Base-by-base conservation (phyloP, 2,888 invertebrate species). In the Carterocephalus palaemon region DNA sequence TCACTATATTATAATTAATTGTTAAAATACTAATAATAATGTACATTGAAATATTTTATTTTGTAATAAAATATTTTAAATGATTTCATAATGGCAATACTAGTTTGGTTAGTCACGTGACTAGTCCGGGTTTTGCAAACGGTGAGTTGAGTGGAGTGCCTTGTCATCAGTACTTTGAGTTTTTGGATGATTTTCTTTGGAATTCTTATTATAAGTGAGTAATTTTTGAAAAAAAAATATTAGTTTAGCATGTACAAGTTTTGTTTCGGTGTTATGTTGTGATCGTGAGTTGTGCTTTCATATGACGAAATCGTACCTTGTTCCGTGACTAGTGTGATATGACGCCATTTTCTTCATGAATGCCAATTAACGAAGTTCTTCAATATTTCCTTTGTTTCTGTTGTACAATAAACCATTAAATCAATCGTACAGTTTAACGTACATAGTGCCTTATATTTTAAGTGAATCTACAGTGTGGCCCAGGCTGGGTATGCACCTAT, bases 301-400 rank as follows among this genome's bases (percentile, higher is more conserved):
- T 69, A 81, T 83, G 79, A 83, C 70, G 79, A 86, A 87, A 86
- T 81, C 73, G 78, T 82, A 84, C 84, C 83, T 85, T 83, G 83
- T 83, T 85, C 84, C 80, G 81, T 84, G 84, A 84, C 75, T 79
- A 82, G 82, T 85, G 83, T 85, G 83, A 82, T 85, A 85, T 83
- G 87, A 87, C 87, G 87, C 87, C 87, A 88, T 88, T 88, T 87
- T 88, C 85, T 88, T 82, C 83, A 80, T 85, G 86, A 83, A 85
- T 85, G 82, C 86, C 86, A 86, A 84, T 85, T 84, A 86, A 50
- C 70, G 66, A 75, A 76, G 75, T 76, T 81, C 77, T 77, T 75
- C 70, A 72, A 67, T 78, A 78, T 71, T 77, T 76, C 77, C 80
- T 73, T 80, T 46, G 29, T 46, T 32, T 39, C 42, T 33, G 45